phyloP scores from a whole-genome alignment of 2,797 vertebrate genomes.

The Lagocephalus sceleratus region DNA sequence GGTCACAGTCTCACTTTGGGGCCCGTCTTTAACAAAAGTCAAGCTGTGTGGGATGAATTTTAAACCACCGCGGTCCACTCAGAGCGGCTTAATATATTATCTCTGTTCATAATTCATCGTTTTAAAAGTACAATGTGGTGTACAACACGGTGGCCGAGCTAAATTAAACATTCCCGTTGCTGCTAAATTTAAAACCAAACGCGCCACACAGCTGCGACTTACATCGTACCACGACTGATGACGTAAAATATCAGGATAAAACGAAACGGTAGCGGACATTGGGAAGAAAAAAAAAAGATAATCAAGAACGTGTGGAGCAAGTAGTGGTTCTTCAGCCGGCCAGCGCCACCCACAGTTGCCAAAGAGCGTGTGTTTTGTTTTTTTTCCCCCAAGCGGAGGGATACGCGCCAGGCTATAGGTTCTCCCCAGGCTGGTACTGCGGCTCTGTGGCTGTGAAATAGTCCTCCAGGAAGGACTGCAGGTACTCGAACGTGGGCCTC shows the following conservation, averaged over 20 bases:
- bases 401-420: slow-evolving; percentile 79
- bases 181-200: slow-evolving; percentile 22
- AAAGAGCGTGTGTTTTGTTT: slow-evolving; percentile 1
- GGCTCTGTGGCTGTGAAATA: slow-evolving; percentile 97
- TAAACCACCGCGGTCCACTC: slow-evolving; percentile 34
- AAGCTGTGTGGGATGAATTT: slow-evolving; percentile 32
- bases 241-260: slow-evolving; percentile 14
- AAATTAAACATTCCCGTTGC: slow-evolving; percentile 35
- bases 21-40: slow-evolving; percentile 51
- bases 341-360: slow-evolving; percentile 73
- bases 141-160: too few relatives aligned
- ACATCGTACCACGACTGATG: slow-evolving; percentile 47
- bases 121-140: slow-evolving; percentile 28
- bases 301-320: slow-evolving; percentile 32
- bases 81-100: slow-evolving; percentile 47
- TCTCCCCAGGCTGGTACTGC: slow-evolving; percentile 95
- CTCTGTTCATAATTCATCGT: slow-evolving; percentile 39
- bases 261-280: slow-evolving; percentile 18
- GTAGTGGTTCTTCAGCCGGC: slow-evolving; percentile 81
- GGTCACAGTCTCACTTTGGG: slow-evolving; percentile 30
- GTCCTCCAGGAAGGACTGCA: slow-evolving; percentile 96
- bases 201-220: slow-evolving; percentile 43
- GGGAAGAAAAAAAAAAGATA: slow-evolving; percentile 2
- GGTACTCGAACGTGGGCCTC: slow-evolving; percentile 95
- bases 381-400: slow-evolving; percentile 4